A percentile compares a stretch with the other conserved stretches of the same genome.
Conservation (phyloP, 2,888 invertebrate species). For the Vannuccia rotundouncinata region DNA sequence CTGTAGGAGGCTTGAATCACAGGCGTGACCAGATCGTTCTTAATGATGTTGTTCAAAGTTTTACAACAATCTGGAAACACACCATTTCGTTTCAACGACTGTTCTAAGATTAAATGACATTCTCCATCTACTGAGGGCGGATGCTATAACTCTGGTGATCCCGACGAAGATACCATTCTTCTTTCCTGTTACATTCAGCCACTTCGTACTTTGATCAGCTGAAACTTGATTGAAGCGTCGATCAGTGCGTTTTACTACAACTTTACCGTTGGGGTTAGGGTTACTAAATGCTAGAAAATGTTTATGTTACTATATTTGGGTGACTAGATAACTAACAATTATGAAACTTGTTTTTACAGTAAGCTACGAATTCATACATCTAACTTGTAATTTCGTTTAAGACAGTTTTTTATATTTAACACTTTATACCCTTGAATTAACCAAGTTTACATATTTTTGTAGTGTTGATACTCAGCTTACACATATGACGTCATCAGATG, state of each 20-base stretch:
- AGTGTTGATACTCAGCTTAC: background rate
- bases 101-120: conserved; percentile 25
- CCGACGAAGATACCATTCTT: conserved; percentile 39
- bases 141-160: conserved; percentile 22
- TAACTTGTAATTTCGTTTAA: too few species aligned
- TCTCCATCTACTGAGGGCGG: conserved; percentile 29
- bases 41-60: background rate
- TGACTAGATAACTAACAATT: too few species aligned
- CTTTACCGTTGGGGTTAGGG: conserved; percentile 40
- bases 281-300: too few species aligned
- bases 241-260: conserved; percentile 37
- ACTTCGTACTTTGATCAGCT: conserved; percentile 38
- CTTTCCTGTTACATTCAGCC: conserved; percentile 39
- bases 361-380: too few species aligned
- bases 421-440: too few species aligned
- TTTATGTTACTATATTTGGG: too few species aligned
- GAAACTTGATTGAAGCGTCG: conserved; percentile 40
- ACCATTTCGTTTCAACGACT: background rate
- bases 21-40: conserved; percentile 7
- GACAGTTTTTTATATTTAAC: too few species aligned
- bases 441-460: too few species aligned
- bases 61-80: background rate
- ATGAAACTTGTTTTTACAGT: too few species aligned
- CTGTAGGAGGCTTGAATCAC: background rate
- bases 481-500: background rate